phyloP scores from a whole-genome alignment of 2,113 vertebrate species.

The Scomber colias region DNA sequence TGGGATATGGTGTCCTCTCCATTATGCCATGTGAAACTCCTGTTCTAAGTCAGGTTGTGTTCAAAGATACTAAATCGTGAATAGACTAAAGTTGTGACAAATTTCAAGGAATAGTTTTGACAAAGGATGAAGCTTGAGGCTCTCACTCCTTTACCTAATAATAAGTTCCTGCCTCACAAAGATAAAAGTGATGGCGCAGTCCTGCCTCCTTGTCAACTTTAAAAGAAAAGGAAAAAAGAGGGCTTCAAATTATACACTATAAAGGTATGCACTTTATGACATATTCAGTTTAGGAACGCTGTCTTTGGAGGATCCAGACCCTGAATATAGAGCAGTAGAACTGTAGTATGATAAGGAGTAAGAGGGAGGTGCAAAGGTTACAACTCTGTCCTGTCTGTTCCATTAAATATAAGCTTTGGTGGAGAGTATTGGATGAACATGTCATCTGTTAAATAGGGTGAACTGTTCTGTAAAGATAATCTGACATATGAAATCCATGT shows the following conservation, averaged over 20 bases:
- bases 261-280: no score
- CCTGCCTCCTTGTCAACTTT: neutral
- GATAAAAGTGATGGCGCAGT: neutral
- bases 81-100: neutral
- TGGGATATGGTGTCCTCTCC: neutral
- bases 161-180: neutral
- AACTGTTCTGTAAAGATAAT: no score
- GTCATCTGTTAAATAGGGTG: neutral
- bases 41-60: constrained; percentile 4
- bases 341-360: neutral
- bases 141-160: neutral
- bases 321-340: neutral
- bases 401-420: neutral
- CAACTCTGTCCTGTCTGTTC: neutral
- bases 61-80: constrained; percentile 14
- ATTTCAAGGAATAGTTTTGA: neutral
- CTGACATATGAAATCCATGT: neutral
- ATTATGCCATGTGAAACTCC: no score
- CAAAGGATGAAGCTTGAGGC: neutral
- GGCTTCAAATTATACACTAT: neutral
- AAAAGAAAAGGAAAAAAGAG: neutral
- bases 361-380: neutral
- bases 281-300: no score
- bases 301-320: neutral
- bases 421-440: no score